Percentiles rank a stretch among this genome's conserved stretches.
Conservation (phyloP, 2,797 vertebrate genomes). For the Enteromius viviparus region DNA sequence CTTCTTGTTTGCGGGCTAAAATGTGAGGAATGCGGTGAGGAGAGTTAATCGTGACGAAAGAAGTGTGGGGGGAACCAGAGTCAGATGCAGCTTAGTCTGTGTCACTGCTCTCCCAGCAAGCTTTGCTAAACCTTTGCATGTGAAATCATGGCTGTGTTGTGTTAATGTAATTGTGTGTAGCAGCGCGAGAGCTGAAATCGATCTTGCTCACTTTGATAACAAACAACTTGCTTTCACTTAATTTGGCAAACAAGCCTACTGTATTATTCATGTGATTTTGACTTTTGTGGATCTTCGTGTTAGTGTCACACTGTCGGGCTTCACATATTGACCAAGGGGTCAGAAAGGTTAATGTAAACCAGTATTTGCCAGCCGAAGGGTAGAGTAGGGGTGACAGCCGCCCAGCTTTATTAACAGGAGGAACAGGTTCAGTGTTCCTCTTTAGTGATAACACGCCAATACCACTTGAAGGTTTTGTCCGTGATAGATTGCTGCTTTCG, state of each 20-base stretch:
- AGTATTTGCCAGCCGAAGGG: conserved; percentile 51
- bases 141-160: not conserved
- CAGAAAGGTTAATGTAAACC: conserved; percentile 47
- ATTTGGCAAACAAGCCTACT: not conserved
- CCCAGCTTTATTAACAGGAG: conserved; percentile 62
- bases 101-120: not conserved
- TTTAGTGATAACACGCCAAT: conserved; percentile 21
- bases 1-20: conserved; percentile 13
- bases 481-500: not conserved
- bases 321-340: conserved; percentile 62
- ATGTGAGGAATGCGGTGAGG: conserved; percentile 19
- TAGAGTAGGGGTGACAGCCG: conserved; percentile 50
- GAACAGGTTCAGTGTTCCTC: conserved; percentile 66
- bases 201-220: not conserved
- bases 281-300: not conserved
- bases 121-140: not conserved
- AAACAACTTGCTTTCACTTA: no score
- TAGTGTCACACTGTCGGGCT: conserved; percentile 35
- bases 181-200: not conserved
- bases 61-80: not conserved
- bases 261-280: not conserved
- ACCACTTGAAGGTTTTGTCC: conserved; percentile 17
- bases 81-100: not conserved
- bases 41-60: not conserved
- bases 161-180: not conserved